A percentile compares a stretch with the other conserved stretches of the same genome.
Conservation (phyloP, 2,113 vertebrate genomes). For the Phalacrocorax brasilianus region DNA sequence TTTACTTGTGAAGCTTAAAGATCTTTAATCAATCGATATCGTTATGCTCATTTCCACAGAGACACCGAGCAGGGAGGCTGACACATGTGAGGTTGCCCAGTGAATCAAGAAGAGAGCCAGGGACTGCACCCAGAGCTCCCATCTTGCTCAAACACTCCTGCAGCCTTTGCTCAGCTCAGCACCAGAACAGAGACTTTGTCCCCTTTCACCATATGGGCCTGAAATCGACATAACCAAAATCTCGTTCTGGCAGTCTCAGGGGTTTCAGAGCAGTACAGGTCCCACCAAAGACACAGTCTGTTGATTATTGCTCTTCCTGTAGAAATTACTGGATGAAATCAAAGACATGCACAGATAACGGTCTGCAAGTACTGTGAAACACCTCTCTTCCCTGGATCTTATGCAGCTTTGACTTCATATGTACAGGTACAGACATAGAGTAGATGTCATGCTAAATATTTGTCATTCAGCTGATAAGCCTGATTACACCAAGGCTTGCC, state of each 20-base stretch:
- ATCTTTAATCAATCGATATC: not conserved
- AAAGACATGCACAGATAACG: not conserved
- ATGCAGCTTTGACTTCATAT: not conserved
- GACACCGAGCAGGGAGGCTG: not conserved
- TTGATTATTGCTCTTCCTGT: not conserved
- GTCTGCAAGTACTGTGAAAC: not conserved
- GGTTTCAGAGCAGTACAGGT: not conserved
- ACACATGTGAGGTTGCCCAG: not conserved
- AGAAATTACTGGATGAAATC: not conserved
- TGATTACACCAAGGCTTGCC: not conserved
- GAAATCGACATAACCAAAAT: not conserved
- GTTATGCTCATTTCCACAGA: not conserved
- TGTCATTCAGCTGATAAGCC: not conserved
- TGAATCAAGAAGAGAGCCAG: not conserved
- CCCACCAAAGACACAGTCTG: not conserved
- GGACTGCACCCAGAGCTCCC: not conserved
- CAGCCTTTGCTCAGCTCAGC: not conserved
- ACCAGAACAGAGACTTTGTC: not conserved
- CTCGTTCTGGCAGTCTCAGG: not conserved
- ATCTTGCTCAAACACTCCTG: not conserved
- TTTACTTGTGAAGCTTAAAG: not conserved
- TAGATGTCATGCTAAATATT: not conserved
- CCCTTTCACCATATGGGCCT: not conserved
- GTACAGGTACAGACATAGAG: not conserved
- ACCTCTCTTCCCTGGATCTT: not conserved